A percentile compares a stretch with the other conserved stretches of the same genome.
Evolutionary conservation across 2,888 invertebrate genomes (phyloP).

Genomic region (Dryocosmus kuriphilus): DNA sequence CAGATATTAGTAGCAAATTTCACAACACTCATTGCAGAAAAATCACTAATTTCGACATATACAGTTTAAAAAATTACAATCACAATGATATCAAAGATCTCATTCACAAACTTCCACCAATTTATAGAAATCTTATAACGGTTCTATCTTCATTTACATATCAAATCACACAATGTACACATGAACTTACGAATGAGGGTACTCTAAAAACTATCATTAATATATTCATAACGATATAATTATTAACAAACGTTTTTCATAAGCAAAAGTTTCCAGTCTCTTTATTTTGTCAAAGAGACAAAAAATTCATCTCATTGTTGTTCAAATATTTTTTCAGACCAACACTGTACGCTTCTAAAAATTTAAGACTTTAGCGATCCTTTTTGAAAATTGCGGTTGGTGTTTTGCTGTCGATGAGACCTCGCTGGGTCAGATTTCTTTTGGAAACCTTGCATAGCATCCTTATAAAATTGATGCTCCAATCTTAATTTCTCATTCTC

Average conservation of each 20-base stretch:
- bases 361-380: background rate
- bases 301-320: background rate
- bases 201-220: no score
- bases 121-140: no score
- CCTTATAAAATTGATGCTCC: constrained; percentile 62
- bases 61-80: background rate
- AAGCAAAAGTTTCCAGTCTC: no score
- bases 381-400: background rate
- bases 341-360: background rate
- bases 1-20: background rate
- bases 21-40: background rate
- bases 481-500: constrained; percentile 64
- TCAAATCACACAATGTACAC: background rate
- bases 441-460: constrained; percentile 60
- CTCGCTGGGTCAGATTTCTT: constrained; percentile 60
- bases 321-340: background rate
- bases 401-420: background rate
- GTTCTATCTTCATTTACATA: background rate
- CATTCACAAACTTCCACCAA: no score
- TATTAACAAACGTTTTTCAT: no score
- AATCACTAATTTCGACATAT: background rate
- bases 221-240: background rate
- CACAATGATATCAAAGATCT: background rate
- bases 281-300: no score
- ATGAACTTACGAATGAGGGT: background rate